A percentile compares a stretch with the other conserved stretches of the same genome.
phyloP scores from a whole-genome alignment of 2,113 vertebrate genomes.

The Bubalus kerabau region DNA sequence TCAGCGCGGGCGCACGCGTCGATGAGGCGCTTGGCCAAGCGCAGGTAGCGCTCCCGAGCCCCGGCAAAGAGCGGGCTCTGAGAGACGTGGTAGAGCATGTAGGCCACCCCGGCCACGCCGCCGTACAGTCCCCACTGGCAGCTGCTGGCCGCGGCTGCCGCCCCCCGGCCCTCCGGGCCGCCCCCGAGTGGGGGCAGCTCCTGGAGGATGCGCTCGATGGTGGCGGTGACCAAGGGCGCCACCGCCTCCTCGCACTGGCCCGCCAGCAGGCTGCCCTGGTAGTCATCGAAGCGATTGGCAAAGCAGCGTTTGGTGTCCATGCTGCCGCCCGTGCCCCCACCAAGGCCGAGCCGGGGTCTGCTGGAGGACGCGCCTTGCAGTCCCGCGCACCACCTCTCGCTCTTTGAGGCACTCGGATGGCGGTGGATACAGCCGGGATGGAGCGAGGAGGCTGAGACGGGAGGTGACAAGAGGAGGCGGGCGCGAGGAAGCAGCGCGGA shows the following conservation, averaged over 20 bases:
- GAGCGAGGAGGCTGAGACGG: conserved; percentile 44
- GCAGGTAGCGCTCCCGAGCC: conserved; percentile 84
- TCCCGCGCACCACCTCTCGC: conserved; percentile 11
- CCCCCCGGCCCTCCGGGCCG: conserved; percentile 43
- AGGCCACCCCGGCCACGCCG: conserved; percentile 88
- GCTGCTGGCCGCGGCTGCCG: conserved; percentile 61
- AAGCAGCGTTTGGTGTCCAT: conserved; percentile 91
- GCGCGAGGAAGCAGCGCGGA: conserved; percentile 26
- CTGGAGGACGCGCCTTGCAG: conserved; percentile 10
- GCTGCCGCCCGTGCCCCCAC: background rate
- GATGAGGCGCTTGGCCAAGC: conserved; percentile 85
- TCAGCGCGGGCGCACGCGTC: conserved; percentile 84
- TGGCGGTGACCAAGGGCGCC: conserved; percentile 81
- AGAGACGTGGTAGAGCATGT: conserved; percentile 89
- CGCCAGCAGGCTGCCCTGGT: conserved; percentile 83
- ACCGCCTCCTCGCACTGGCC: conserved; percentile 80
- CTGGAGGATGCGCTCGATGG: conserved; percentile 84
- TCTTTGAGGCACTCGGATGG: conserved; percentile 18
- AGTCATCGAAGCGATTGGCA: conserved; percentile 89
- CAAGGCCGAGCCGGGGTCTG: background rate
- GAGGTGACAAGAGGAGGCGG: conserved; percentile 66
- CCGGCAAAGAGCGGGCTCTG: conserved; percentile 86
- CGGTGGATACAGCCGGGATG: background rate
- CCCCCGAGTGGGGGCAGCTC: conserved; percentile 78
- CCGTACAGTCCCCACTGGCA: conserved; percentile 88